Evolutionary conservation across 2,797 vertebrate genomes (phyloP).

Genomic region (Crax fasciolata): DNA sequence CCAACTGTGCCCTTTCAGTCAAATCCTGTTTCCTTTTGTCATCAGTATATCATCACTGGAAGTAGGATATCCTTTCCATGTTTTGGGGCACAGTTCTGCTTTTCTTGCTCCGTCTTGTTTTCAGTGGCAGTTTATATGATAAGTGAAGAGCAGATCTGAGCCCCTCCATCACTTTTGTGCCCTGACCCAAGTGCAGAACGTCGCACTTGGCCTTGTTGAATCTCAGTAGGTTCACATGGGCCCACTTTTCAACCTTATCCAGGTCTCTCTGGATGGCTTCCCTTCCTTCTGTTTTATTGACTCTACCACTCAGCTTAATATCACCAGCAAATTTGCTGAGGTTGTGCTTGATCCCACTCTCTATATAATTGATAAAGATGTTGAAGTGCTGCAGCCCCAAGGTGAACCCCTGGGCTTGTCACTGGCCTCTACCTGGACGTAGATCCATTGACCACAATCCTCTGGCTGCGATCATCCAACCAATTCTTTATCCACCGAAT

Average conservation of each 20-base stretch:
- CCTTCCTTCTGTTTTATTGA: background rate
- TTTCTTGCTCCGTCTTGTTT: background rate
- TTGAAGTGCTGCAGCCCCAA: background rate
- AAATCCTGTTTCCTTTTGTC: constrained; percentile 3
- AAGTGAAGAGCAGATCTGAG: background rate
- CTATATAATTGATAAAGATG: background rate
- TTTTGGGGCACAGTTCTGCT: background rate
- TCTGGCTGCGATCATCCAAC: background rate
- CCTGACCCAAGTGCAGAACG: background rate
- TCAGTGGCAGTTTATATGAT: background rate
- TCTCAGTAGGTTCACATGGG: background rate
- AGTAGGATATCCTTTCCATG: background rate
- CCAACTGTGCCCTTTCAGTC: background rate
- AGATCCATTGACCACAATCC: background rate
- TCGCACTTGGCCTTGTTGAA: background rate
- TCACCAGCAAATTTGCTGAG: background rate
- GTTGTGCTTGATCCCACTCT: background rate
- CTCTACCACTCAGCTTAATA: background rate
- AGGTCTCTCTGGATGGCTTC: background rate
- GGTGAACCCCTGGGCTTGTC: background rate
- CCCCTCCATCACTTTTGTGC: background rate
- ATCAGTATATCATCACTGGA: background rate
- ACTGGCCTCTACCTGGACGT: background rate
- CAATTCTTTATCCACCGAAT: background rate
- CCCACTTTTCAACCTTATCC: background rate